Conservation (phyloP, 1,140 invertebrate genomes). For the Samia ricini region DNA sequence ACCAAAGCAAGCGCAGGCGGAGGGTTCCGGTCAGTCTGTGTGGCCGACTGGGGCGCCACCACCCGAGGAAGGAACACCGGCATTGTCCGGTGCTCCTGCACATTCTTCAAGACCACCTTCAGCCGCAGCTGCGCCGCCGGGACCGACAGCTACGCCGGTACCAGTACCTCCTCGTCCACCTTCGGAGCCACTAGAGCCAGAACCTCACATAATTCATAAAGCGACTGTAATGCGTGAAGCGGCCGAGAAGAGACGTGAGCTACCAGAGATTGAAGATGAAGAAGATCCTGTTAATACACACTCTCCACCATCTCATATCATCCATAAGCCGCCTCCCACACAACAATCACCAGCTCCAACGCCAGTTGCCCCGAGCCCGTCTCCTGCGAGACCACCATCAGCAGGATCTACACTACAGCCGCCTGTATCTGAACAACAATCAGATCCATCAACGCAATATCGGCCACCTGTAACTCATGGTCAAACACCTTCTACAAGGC, state of each 20-base stretch:
- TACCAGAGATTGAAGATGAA: slow-evolving; percentile 66
- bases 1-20: slow-evolving; percentile 78
- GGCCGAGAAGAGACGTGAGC: slow-evolving; percentile 70
- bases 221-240: slow-evolving; percentile 77
- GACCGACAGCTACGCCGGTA: slow-evolving; percentile 41
- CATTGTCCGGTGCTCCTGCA: slow-evolving; percentile 58
- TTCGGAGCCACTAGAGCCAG: slow-evolving; percentile 68
- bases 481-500: slow-evolving; percentile 55
- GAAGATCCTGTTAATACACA: slow-evolving; percentile 56
- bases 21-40: slow-evolving; percentile 55
- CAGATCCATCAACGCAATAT: slow-evolving; percentile 46
- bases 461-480: slow-evolving; percentile 48
- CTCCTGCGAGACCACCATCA: slow-evolving; percentile 54
- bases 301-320: slow-evolving; percentile 70
- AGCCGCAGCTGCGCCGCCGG: slow-evolving; percentile 59
- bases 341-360: slow-evolving; percentile 64
- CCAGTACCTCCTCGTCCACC: slow-evolving; percentile 54
- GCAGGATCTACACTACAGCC: slow-evolving; percentile 33
- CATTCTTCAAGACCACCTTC: slow-evolving; percentile 61
- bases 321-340: slow-evolving; percentile 57
- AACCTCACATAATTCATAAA: slow-evolving; percentile 73
- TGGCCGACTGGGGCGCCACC: slow-evolving; percentile 61
- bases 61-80: slow-evolving; percentile 68
- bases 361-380: slow-evolving; percentile 55
- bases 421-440: slow-evolving; percentile 32